These are phyloP conservation scores for Protobothrops mucrosquamatus DNA, from an alignment of 2,113 vertebrate genomes.

Conservation along the genomic window DNA sequence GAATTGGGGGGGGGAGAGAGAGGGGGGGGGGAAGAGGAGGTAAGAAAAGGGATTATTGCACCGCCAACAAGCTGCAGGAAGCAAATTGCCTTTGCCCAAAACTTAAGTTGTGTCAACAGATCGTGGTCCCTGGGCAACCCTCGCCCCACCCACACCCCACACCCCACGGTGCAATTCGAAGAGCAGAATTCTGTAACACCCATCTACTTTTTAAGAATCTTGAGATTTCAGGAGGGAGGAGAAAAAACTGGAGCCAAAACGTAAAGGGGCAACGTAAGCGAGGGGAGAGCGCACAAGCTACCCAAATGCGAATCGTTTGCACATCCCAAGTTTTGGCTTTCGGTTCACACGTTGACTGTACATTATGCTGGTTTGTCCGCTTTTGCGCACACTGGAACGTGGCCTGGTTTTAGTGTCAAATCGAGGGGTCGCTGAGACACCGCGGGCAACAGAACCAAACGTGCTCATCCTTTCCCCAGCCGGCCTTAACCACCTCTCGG, in stretches of 20 bases:
- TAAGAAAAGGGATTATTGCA: slow-evolving; percentile 64
- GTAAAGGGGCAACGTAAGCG: slow-evolving; percentile 58
- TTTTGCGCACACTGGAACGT: slow-evolving; percentile 64
- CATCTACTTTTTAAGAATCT: slow-evolving; percentile 59
- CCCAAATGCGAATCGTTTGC: slow-evolving; percentile 70
- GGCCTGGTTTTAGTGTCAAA: slow-evolving; percentile 67
- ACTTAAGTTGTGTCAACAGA: slow-evolving; percentile 64
- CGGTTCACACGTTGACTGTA: slow-evolving; percentile 69
- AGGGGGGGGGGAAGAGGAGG: too few relatives aligned
- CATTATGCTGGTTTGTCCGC: slow-evolving; percentile 69
- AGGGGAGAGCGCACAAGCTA: slow-evolving; percentile 71
- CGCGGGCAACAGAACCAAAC: slow-evolving; percentile 1
- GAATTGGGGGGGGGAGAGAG: background rate
- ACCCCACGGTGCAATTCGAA: slow-evolving; percentile 61
- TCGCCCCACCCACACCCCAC: background rate
- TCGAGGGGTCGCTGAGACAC: slow-evolving; percentile 64
- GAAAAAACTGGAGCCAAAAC: slow-evolving; percentile 60
- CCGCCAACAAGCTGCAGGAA: slow-evolving; percentile 59
- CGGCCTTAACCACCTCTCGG: slow-evolving; percentile 21
- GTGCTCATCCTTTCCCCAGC: background rate
- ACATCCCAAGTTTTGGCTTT: slow-evolving; percentile 82
- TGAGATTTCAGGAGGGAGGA: slow-evolving; percentile 26
- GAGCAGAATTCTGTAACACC: slow-evolving; percentile 56
- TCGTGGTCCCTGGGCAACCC: slow-evolving; percentile 77
- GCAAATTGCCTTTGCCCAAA: slow-evolving; percentile 48